Conservation (phyloP, 2,797 vertebrate species). For the Salarias fasciatus region DNA sequence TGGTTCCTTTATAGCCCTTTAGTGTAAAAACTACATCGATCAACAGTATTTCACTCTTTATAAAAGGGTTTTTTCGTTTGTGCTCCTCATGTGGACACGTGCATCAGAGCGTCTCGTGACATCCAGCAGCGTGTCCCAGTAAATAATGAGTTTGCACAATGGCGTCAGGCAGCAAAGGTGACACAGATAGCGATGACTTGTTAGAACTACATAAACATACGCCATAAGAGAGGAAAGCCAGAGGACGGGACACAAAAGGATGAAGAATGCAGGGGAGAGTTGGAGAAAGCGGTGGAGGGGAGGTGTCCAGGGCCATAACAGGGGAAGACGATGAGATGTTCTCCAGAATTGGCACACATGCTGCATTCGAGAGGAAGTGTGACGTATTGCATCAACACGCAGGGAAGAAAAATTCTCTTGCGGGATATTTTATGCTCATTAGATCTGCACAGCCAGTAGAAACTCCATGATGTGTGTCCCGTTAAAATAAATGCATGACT, state of each 20-base stretch:
- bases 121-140: slow-evolving; percentile 20
- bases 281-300: background rate
- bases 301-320: background rate
- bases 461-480: too few relatives aligned
- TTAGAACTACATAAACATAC: slow-evolving; percentile 29
- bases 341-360: slow-evolving; percentile 47
- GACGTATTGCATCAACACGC: too few relatives aligned
- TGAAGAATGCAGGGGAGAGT: slow-evolving; percentile 4
- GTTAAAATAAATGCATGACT: too few relatives aligned
- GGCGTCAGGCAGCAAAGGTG: slow-evolving; percentile 46
- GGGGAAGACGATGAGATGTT: slow-evolving; percentile 16
- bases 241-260: slow-evolving; percentile 25
- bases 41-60: too few relatives aligned
- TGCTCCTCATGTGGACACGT: background rate
- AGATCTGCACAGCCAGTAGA: too few relatives aligned
- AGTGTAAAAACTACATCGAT: too few relatives aligned
- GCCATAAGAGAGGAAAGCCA: slow-evolving; percentile 13
- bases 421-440: background rate
- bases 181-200: slow-evolving; percentile 24
- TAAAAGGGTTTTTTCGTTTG: background rate
- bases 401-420: background rate
- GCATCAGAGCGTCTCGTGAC: slow-evolving; percentile 20
- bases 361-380: slow-evolving; percentile 43
- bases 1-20: too few relatives aligned
- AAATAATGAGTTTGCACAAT: slow-evolving; percentile 54